Percentiles rank a stretch among this genome's conserved stretches.
phyloP scores from a whole-genome alignment of 2,113 vertebrate genomes.

The Grallaria varia region DNA sequence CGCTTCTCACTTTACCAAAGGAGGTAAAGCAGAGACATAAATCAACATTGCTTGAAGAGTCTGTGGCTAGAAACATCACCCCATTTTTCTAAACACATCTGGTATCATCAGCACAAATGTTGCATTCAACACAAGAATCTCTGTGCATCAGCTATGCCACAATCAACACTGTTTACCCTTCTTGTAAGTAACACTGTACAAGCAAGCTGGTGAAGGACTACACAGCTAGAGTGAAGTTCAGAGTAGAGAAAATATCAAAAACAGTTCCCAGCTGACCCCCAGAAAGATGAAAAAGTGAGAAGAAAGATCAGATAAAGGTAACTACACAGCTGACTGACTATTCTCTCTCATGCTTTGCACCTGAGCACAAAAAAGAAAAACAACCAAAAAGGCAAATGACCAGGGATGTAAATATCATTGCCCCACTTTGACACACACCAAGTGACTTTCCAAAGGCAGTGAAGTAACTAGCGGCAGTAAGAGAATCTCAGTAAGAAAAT shows the following conservation, averaged over 20 bases:
- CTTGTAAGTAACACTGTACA: not conserved
- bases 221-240: not conserved
- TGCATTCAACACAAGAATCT: not conserved
- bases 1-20: not conserved
- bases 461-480: not conserved
- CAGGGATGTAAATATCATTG: not conserved
- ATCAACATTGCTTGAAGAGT: not conserved
- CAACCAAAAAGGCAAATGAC: not conserved
- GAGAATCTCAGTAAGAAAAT: not conserved
- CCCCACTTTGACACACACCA: not conserved
- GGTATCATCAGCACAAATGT: not conserved
- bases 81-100: not conserved
- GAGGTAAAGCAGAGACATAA: not conserved
- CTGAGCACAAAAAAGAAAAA: not conserved
- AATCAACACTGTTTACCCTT: not conserved
- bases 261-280: not conserved
- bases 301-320: not conserved
- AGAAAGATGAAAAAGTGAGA: not conserved
- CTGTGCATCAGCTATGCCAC: not conserved
- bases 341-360: not conserved
- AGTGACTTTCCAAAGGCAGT: not conserved
- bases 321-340: not conserved
- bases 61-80: not conserved
- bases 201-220: not conserved
- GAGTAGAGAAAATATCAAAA: not conserved